A percentile compares a stretch with the other conserved stretches of the same genome.
phyloP scores from a whole-genome alignment of 2,113 vertebrate species.

The Nymphicus hollandicus region DNA sequence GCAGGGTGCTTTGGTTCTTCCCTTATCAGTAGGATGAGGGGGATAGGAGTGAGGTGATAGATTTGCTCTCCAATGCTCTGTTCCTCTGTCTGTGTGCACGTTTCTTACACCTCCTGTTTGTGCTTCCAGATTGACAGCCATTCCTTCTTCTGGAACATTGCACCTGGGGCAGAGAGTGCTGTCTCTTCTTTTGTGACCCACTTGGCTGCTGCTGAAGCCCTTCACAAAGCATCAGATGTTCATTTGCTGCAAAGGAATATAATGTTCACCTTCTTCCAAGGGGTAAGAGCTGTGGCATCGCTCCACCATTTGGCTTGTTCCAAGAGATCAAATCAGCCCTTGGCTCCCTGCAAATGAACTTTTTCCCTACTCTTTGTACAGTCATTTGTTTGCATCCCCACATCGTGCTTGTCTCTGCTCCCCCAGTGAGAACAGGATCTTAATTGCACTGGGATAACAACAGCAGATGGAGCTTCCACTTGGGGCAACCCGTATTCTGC shows the following conservation, averaged over 20 bases:
- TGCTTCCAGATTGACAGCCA: constrained; percentile 85
- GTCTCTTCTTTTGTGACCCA: constrained; percentile 85
- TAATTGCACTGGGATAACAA: not conserved
- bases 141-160: constrained; percentile 92
- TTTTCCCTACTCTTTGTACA: not conserved
- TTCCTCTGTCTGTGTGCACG: not conserved
- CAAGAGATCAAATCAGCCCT: not conserved
- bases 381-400: not conserved
- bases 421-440: not conserved
- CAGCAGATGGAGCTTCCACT: not conserved
- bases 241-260: constrained; percentile 75
- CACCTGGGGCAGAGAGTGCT: constrained; percentile 83
- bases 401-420: not conserved
- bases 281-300: constrained; percentile 71
- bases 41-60: no score
- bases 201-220: constrained; percentile 86
- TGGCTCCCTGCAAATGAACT: not conserved
- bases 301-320: not conserved
- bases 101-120: not conserved
- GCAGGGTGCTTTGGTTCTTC: not conserved
- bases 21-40: no score
- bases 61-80: not conserved
- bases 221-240: constrained; percentile 68
- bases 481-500: not conserved
- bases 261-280: constrained; percentile 92